Base-by-base conservation (phyloP, 2,888 invertebrate genomes). In the Carcina quercana region DNA sequence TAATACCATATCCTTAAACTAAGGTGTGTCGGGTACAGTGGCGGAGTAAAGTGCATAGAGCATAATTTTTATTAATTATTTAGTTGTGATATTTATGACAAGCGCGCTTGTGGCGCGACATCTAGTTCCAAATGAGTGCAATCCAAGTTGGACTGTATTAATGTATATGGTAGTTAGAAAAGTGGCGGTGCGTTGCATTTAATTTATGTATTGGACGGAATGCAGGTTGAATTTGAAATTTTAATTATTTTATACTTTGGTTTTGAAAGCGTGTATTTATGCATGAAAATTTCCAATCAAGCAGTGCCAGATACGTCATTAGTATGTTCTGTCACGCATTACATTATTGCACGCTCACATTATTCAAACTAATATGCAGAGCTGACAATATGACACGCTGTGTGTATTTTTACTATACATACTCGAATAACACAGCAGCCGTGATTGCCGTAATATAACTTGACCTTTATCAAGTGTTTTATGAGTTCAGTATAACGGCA, bases 141-240 rank as follows among this genome's bases (percentile, higher is more conserved):
- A 74, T 76, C 69, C 57, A 47, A n/a, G 50, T 60, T 50, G 73
- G 69, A 74, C 64, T 74, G 69, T 67, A 57, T 24, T 13, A 49
- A 55, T 75, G 66, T 78, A 73, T 72, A 72, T 66, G 58, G 74
- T 80, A 82, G 80, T 68, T 82, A 82, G 80, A 69, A 49, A 79
- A 67, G 78, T 59, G 71, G 60, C 57, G 55, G 58, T 69, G 60
- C 53, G 65, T 70, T 75, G 80, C 80, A 79, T 82, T 80, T 80
- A 79, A 74, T 79, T 76, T 74, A 67, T 34, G 25, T 38, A 31
- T 6, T n/a, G 25, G 37, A 24, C 29, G 25, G 37, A 31, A 42
- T 37, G 40, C 47, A 37, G 49, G 46, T 48, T 46, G 68, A 53
- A 59, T 61, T 59, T 57, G 53, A 45, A 56, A 57, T 53, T 54